A percentile compares a stretch with the other conserved stretches of the same genome.
Conservation (phyloP, 2,888 invertebrate genomes). For the Parnassius glacialis region DNA sequence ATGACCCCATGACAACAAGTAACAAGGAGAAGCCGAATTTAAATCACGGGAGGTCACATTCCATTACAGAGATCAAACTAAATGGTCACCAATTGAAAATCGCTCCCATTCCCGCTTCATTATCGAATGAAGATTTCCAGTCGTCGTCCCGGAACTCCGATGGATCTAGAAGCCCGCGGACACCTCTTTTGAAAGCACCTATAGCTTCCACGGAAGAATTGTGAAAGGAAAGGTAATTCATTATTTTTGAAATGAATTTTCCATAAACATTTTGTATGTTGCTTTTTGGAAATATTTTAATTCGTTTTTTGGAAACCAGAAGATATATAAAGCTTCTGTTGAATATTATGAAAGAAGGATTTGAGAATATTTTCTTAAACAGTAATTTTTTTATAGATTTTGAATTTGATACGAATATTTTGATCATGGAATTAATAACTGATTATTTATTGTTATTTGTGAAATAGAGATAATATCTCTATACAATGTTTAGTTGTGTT, state of each 20-base stretch:
- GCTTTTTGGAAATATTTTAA: conserved; percentile 18
- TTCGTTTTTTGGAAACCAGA: conserved; percentile 5
- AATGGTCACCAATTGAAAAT: conserved; percentile 87
- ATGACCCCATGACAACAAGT: conserved; percentile 68
- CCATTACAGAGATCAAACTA: conserved; percentile 87
- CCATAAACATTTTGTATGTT: conserved; percentile 26
- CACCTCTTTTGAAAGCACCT: conserved; percentile 72
- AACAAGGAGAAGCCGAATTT: conserved; percentile 75
- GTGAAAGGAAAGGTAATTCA: conserved; percentile 53
- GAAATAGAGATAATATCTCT: background rate
- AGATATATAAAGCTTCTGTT: conserved; percentile 5
- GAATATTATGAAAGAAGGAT: conserved; percentile 16
- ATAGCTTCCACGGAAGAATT: conserved; percentile 78
- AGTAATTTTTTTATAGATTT: conserved; percentile 22
- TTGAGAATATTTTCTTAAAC: conserved; percentile 23
- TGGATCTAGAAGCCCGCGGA: conserved; percentile 70
- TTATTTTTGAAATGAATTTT: conserved; percentile 26
- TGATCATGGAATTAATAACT: background rate
- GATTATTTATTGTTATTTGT: conserved; percentile 18
- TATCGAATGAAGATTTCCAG: conserved; percentile 84
- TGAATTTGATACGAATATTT: conserved; percentile 18
- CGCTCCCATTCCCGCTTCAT: conserved; percentile 82
- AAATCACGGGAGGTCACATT: conserved; percentile 85
- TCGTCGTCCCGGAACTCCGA: conserved; percentile 57
- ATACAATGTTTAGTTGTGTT: background rate